Conservation (phyloP, 2,797 vertebrate species). For the Rhinella marina region DNA sequence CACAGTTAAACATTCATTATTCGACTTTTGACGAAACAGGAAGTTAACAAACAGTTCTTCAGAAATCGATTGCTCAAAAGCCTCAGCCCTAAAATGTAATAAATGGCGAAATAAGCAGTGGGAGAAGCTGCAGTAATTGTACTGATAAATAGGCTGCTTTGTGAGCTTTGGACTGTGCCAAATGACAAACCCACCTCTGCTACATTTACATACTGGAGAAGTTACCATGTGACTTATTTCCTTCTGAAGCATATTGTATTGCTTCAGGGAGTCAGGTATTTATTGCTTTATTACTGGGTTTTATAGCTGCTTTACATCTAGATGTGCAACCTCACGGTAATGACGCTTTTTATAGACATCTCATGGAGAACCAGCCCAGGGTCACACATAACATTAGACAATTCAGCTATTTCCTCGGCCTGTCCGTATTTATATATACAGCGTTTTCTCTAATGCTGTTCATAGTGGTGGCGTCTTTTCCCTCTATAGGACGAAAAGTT, state of each 20-base stretch:
- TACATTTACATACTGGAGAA: background rate
- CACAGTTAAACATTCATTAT: too few relatives aligned
- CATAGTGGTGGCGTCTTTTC: background rate
- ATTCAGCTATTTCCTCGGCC: too few relatives aligned
- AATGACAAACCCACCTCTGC: background rate
- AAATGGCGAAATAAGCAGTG: too few relatives aligned
- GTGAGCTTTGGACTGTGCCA: too few relatives aligned
- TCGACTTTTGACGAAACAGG: too few relatives aligned
- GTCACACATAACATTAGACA: background rate
- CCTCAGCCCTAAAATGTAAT: too few relatives aligned
- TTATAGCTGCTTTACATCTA: background rate
- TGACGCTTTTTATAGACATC: background rate
- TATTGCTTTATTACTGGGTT: background rate
- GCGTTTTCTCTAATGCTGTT: background rate
- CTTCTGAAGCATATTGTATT: background rate
- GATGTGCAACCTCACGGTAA: background rate
- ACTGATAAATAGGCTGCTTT: background rate
- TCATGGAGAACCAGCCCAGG: background rate
- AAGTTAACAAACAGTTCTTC: too few relatives aligned
- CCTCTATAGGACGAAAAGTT: background rate
- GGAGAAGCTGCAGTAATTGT: background rate
- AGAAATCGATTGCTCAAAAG: too few relatives aligned
- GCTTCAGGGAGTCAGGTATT: background rate
- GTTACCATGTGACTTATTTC: too few relatives aligned
- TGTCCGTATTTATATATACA: background rate